phyloP scores from a whole-genome alignment of 2,888 invertebrate species.

The Nowickia ferox region DNA sequence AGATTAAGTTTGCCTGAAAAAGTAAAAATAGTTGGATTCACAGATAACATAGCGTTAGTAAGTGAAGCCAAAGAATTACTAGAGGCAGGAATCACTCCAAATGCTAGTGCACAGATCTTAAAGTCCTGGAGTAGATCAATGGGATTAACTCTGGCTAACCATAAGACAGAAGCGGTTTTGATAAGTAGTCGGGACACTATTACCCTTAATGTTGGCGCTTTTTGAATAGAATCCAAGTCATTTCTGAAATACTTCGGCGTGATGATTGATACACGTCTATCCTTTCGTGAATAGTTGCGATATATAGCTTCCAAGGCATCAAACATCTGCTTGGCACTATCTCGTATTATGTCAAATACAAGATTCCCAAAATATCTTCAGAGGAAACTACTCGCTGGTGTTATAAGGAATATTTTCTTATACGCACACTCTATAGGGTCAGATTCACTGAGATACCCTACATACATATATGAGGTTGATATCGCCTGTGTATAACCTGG shows the following conservation, averaged over 20 bases:
- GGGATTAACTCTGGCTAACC: too few relatives aligned
- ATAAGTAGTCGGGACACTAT: not conserved
- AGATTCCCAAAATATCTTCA: not conserved
- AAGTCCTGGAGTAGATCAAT: not conserved
- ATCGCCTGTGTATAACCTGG: not conserved
- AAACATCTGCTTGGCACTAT: not conserved
- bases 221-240: not conserved
- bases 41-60: not conserved
- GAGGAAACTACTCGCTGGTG: not conserved
- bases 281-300: not conserved
- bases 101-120: not conserved
- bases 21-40: not conserved
- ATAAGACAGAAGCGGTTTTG: not conserved
- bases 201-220: too few relatives aligned
- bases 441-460: not conserved
- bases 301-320: not conserved
- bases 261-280: not conserved
- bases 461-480: not conserved
- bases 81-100: not conserved
- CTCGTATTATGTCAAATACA: not conserved
- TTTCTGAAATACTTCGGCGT: not conserved
- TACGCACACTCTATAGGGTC: not conserved
- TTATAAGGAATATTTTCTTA: too few relatives aligned
- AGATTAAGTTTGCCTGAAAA: not conserved
- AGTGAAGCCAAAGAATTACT: not conserved